Conservation (phyloP, 2,797 vertebrate species). For the Megalops cyprinoides region DNA sequence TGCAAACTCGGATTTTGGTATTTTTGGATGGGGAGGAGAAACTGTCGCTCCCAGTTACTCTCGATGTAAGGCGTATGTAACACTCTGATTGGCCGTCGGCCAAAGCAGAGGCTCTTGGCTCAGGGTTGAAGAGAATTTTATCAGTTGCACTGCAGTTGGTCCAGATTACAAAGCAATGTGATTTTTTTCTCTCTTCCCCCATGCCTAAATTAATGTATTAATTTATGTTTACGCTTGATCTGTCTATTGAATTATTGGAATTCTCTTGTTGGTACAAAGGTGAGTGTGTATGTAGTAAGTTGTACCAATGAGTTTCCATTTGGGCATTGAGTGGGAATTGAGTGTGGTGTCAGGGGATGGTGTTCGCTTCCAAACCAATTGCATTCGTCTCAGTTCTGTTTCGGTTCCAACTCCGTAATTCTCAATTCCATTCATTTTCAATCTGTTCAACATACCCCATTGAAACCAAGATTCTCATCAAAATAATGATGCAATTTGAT, state of each 20-base stretch:
- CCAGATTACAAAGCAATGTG: slow-evolving; percentile 61
- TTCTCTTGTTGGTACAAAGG: slow-evolving; percentile 35
- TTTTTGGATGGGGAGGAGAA: slow-evolving; percentile 75
- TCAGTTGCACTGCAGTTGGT: slow-evolving; percentile 63
- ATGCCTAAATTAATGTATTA: slow-evolving; percentile 60
- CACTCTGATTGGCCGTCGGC: slow-evolving; percentile 66
- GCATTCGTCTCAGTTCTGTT: too few species aligned
- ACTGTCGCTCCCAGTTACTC: slow-evolving; percentile 67
- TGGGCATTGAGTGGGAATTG: too few species aligned
- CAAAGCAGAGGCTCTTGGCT: slow-evolving; percentile 65
- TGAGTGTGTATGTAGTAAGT: slow-evolving; percentile 26
- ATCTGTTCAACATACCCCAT: too few species aligned
- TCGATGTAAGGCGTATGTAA: slow-evolving; percentile 61
- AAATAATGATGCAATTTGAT: too few species aligned
- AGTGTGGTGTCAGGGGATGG: too few species aligned
- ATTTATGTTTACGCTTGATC: slow-evolving; percentile 43
- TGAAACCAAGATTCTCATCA: too few species aligned
- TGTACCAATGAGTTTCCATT: not conserved
- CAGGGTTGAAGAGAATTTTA: slow-evolving; percentile 64
- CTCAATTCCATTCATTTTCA: too few species aligned
- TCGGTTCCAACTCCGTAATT: too few species aligned
- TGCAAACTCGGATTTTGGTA: slow-evolving; percentile 75
- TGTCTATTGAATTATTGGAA: slow-evolving; percentile 43
- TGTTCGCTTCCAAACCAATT: too few species aligned
- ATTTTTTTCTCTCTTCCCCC: not conserved